Base-by-base conservation (phyloP, 2,797 vertebrate species). In the Silurus aristotelis region DNA sequence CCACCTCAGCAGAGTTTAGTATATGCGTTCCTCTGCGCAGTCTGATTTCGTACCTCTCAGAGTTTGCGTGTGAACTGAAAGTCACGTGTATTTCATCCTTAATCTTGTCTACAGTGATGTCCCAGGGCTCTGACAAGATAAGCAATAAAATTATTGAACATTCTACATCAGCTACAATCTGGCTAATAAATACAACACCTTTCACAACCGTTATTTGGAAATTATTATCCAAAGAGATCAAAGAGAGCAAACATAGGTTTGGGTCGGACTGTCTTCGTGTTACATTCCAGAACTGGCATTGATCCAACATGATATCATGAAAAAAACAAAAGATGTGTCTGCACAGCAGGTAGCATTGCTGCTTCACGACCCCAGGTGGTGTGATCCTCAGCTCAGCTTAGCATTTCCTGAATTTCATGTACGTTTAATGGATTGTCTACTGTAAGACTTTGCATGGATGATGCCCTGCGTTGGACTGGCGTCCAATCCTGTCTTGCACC, bases 71-170 rank as follows among this genome's bases (percentile, higher is more conserved):
- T 31, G 86, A 75, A 48, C 14, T 17, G 10, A 87, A 81, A 5
- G 0, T 68, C 19, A 87, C 55, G 27, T 75, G 15, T 60, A 84
- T 60, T 84, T 61, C 17, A 38, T 81, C 55, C 12, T 83, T 72
- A 5, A 17, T n/a, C 46, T 0, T 0, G 22, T 13, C 22, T 27
- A 20, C 61, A 80, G 10, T 4, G 64, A 87, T 60, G 25, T 72
- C 10, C 67, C 20, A 66, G 22, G 48, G 0, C 12, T 25, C 84
- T 80, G 68, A 73, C 27, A 38, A 55, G 25, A 38, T 17, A 55
- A 79, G 25, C n/a, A 25, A 48, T 66, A 52, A 20, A 52, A 66
- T 80, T n/a, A 22, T 27, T 52, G 7, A 52, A 52, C 38, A 13
- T 0, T 64, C 60, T 20, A 15, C 31, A 61, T n/a, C 8, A 17